These are phyloP conservation scores for Pammene fasciana DNA, from an alignment of 2,888 invertebrate species.

Conservation along the genomic window DNA sequence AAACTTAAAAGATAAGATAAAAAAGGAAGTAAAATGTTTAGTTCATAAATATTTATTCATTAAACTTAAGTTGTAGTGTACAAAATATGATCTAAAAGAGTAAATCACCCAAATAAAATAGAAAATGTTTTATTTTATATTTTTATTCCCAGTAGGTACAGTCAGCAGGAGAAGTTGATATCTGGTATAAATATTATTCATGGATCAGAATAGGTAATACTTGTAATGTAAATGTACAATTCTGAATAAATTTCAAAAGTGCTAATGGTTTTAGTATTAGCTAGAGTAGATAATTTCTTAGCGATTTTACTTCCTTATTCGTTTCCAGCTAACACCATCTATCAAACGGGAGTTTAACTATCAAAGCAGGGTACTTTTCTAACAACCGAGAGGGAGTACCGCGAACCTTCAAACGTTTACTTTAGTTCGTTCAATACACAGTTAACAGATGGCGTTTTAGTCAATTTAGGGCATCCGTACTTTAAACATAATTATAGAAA, in stretches of 20 bases:
- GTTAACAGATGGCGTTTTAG: constrained; percentile 18
- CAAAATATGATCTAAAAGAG: neutral
- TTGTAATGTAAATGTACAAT: too few relatives aligned
- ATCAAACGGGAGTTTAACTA: neutral
- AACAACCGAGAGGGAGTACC: neutral
- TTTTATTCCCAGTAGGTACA: too few relatives aligned
- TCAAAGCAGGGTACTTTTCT: neutral
- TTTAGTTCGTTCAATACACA: neutral
- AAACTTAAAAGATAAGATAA: too few relatives aligned
- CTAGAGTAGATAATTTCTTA: too few relatives aligned
- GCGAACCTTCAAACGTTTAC: neutral
- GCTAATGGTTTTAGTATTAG: too few relatives aligned
- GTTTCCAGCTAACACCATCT: constrained; percentile 21
- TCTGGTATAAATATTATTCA: too few relatives aligned
- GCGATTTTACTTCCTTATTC: neutral
- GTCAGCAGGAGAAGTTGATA: too few relatives aligned
- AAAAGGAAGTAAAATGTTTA: neutral
- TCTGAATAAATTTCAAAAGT: too few relatives aligned
- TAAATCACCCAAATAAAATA: too few relatives aligned
- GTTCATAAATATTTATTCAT: neutral
- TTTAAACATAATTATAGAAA: too few relatives aligned
- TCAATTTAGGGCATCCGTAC: neutral
- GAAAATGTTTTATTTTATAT: too few relatives aligned
- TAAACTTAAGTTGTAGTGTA: neutral
- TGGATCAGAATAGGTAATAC: too few relatives aligned